A percentile compares a stretch with the other conserved stretches of the same genome.
Evolutionary conservation across 2,113 vertebrate species (phyloP).

Genomic region (Etheostoma spectabile): DNA sequence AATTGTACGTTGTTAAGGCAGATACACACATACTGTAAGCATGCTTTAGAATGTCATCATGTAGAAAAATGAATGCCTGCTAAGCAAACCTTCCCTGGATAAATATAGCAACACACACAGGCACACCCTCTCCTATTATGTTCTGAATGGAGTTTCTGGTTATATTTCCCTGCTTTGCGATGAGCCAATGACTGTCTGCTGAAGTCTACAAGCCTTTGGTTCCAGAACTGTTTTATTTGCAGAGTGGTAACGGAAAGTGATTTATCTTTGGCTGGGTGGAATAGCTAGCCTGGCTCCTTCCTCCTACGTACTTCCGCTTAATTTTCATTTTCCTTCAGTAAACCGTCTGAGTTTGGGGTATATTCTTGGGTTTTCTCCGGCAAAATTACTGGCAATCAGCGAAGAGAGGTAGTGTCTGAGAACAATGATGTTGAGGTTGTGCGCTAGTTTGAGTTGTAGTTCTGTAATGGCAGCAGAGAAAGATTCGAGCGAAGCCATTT

Average conservation of each 20-base stretch:
- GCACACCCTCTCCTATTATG: slow-evolving; percentile 22
- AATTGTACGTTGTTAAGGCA: background rate
- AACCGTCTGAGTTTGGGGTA: too few species aligned
- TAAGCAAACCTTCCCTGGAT: slow-evolving; percentile 53
- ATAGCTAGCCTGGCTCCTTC: background rate
- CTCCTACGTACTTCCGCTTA: too few species aligned
- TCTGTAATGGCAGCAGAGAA: too few species aligned
- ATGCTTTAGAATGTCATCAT: too few species aligned
- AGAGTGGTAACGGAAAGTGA: slow-evolving; percentile 36
- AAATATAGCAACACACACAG: slow-evolving; percentile 53
- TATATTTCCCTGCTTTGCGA: slow-evolving; percentile 44
- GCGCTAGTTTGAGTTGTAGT: too few species aligned
- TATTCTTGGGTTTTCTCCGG: too few species aligned
- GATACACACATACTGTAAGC: background rate
- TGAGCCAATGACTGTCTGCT: slow-evolving; percentile 17
- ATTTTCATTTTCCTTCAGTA: too few species aligned
- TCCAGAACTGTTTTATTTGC: slow-evolving; percentile 35
- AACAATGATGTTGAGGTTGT: too few species aligned
- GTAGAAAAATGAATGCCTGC: slow-evolving; percentile 14
- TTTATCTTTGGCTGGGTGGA: slow-evolving; percentile 45
- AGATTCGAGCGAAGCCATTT: too few species aligned
- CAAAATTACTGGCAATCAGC: too few species aligned
- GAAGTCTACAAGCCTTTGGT: slow-evolving; percentile 36
- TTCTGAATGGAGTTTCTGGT: slow-evolving; percentile 36
- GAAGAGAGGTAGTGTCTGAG: too few species aligned